Conservation (phyloP, 2,888 invertebrate genomes). For the Allygus modestus region DNA sequence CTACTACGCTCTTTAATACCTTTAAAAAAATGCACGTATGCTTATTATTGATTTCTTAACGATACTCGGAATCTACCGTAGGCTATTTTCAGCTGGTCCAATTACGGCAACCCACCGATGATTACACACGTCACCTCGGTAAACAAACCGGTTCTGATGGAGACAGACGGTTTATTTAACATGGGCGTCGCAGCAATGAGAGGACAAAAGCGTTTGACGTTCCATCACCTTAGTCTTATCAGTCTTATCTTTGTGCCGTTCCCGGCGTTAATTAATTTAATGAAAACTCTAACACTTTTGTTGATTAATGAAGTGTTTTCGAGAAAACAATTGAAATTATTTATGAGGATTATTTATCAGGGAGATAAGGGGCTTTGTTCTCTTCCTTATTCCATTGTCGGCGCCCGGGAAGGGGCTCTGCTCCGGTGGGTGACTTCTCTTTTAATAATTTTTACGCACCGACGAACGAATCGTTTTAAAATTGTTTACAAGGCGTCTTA, state of each 20-base stretch:
- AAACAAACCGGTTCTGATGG: background rate
- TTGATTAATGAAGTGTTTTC: constrained; percentile 61
- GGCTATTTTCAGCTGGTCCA: too few relatives aligned
- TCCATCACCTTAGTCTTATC: constrained; percentile 38
- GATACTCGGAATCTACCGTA: too few relatives aligned
- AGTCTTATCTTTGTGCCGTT: constrained; percentile 59
- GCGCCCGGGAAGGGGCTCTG: background rate
- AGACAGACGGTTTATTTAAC: background rate
- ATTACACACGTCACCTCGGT: too few relatives aligned
- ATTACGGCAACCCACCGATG: too few relatives aligned
- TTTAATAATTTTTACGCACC: constrained; percentile 26
- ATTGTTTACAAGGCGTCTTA: background rate
- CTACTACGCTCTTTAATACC: too few relatives aligned
- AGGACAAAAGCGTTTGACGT: constrained; percentile 34
- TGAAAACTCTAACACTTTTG: constrained; percentile 62
- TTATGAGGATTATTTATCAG: constrained; percentile 66
- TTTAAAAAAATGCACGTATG: too few relatives aligned
- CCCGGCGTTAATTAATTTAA: constrained; percentile 62
- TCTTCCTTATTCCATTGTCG: constrained; percentile 39
- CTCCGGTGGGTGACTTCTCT: constrained; percentile 20
- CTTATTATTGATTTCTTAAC: too few relatives aligned
- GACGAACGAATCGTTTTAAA: background rate
- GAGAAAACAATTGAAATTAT: constrained; percentile 67
- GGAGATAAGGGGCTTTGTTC: constrained; percentile 64
- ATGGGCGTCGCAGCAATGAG: background rate